Percentiles rank a stretch among this genome's conserved stretches.
Conservation (phyloP, 37 sponge, comb jelly and placozoan species). For the Hexactinellida sp. region DNA sequence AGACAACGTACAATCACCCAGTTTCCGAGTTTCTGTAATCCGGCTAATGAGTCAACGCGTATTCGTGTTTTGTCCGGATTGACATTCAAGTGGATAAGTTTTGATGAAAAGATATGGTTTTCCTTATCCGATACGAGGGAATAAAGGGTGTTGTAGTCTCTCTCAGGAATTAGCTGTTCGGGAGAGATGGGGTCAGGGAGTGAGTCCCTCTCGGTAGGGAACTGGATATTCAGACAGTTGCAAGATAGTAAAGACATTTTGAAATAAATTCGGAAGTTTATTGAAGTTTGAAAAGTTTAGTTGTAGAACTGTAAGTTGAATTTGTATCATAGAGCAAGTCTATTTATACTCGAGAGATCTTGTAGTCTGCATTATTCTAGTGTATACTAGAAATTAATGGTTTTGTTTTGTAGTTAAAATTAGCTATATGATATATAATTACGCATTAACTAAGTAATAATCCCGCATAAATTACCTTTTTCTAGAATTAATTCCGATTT, state of each 20-base stretch:
- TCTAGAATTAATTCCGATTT: too few relatives aligned
- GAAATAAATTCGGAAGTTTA: too few relatives aligned
- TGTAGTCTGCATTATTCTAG: too few relatives aligned
- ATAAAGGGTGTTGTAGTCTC: not conserved
- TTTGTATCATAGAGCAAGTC: too few relatives aligned
- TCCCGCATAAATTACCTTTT: too few relatives aligned
- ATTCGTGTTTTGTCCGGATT: not conserved
- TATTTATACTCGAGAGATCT: too few relatives aligned
- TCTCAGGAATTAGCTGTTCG: not conserved
- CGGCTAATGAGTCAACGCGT: not conserved
- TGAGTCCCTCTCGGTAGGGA: not conserved
- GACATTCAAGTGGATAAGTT: not conserved
- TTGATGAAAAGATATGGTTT: not conserved
- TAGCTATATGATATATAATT: too few relatives aligned
- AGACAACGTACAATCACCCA: not conserved
- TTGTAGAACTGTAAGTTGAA: too few relatives aligned
- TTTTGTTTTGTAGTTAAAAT: too few relatives aligned
- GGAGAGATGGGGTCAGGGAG: not conserved
- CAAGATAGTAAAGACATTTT: constrained; percentile 9
- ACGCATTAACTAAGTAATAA: too few relatives aligned
- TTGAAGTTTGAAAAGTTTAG: too few relatives aligned
- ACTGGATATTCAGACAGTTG: not conserved
- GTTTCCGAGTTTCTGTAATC: not conserved
- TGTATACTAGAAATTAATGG: too few relatives aligned
- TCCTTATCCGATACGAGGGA: not conserved